Evolutionary conservation across 2,113 vertebrate species (phyloP).

Genomic region (Caranx melampygus): DNA sequence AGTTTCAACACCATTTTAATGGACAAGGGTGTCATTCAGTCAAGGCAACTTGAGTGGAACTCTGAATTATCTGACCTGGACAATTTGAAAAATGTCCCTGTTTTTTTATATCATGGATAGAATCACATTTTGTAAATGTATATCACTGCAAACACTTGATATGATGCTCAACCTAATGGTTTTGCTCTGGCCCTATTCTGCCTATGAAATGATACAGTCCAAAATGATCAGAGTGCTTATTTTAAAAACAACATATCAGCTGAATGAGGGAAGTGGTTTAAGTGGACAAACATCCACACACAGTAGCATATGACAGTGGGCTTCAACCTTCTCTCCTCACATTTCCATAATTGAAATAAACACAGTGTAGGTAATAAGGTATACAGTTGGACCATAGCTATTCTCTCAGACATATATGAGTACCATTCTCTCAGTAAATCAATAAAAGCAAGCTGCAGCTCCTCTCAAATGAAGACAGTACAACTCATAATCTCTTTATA

Average conservation of each 20-base stretch:
- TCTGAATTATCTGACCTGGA: neutral
- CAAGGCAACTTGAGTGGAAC: neutral
- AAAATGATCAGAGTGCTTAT: neutral
- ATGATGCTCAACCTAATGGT: neutral
- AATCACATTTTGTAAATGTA: neutral
- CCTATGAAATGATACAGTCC: neutral
- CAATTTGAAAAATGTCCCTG: neutral
- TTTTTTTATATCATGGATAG: neutral
- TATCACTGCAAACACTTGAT: neutral
- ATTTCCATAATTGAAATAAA: neutral
- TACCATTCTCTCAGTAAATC: neutral
- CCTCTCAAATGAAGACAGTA: conserved; percentile 57
- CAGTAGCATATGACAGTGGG: neutral
- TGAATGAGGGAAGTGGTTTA: neutral
- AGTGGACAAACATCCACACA: neutral
- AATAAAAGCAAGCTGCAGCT: conserved; percentile 11
- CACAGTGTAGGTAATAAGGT: neutral
- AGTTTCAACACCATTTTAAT: neutral
- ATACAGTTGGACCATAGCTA: conserved; percentile 1
- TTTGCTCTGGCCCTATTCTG: neutral
- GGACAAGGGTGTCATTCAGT: neutral
- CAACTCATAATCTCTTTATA: conserved; percentile 60
- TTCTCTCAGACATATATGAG: conserved; percentile 18
- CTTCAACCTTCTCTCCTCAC: neutral
- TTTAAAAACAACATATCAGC: neutral